Percentiles rank a stretch among this genome's conserved stretches.
phyloP scores from a whole-genome alignment of 1,140 invertebrate genomes.

The Rhagoletis pomonella region DNA sequence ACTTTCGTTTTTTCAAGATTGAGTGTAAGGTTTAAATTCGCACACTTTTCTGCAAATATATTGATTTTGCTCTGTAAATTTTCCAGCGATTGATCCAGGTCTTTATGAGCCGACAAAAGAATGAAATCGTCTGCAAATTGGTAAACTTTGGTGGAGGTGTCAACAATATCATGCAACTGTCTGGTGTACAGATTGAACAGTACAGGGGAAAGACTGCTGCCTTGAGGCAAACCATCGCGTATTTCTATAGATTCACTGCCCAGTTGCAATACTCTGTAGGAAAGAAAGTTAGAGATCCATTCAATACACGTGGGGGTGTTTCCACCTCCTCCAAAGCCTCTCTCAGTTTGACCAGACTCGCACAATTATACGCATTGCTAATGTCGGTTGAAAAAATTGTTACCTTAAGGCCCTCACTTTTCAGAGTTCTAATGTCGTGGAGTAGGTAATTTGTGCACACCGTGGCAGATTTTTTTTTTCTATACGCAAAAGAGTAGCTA shows the following conservation, averaged over 20 bases:
- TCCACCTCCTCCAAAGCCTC: too few relatives aligned
- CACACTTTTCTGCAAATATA: neutral
- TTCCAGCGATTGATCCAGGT: neutral
- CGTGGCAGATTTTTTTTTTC: too few relatives aligned
- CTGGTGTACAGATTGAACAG: neutral
- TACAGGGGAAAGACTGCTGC: slow-evolving; percentile 17
- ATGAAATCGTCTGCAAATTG: slow-evolving; percentile 47
- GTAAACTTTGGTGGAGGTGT: neutral
- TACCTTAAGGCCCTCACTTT: too few relatives aligned
- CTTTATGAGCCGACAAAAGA: neutral
- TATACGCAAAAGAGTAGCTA: too few relatives aligned
- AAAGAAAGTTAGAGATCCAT: too few relatives aligned
- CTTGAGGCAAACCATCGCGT: slow-evolving; percentile 20
- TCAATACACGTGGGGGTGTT: too few relatives aligned
- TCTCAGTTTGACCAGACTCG: too few relatives aligned
- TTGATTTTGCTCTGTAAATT: neutral
- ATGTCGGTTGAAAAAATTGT: too few relatives aligned
- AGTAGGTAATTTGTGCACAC: too few relatives aligned
- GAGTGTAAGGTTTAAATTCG: neutral
- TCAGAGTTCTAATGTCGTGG: too few relatives aligned
- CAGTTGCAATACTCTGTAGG: too few relatives aligned
- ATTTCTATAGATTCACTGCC: neutral
- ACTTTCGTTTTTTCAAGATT: slow-evolving; percentile 14
- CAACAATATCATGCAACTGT: neutral
- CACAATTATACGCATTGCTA: too few relatives aligned